Evolutionary conservation across 1,140 invertebrate genomes (phyloP).

Genomic region (Drosophila tani): DNA sequence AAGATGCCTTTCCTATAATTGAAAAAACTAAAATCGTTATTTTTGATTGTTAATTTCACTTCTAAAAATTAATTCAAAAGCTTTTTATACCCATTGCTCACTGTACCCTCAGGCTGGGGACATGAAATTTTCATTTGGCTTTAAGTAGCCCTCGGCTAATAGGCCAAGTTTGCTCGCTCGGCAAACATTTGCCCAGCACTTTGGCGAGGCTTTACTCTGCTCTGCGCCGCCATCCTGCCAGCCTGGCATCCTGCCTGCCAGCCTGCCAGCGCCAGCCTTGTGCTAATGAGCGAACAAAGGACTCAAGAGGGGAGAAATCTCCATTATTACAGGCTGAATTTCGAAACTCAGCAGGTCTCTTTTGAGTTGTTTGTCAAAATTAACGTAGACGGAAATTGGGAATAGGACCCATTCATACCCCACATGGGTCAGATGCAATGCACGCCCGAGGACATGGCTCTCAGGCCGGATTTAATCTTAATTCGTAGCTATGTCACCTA

Average conservation of each 20-base stretch:
- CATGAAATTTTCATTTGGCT: constrained; percentile 29
- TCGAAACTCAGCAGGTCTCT: constrained; percentile 17
- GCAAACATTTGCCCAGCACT: constrained; percentile 63
- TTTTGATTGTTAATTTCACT: neutral
- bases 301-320: constrained; percentile 6
- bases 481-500: constrained; percentile 38
- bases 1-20: no score
- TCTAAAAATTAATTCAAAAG: neutral
- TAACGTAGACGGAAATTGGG: constrained; percentile 23
- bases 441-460: constrained; percentile 36
- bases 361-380: constrained; percentile 57
- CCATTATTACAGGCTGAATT: constrained; percentile 18
- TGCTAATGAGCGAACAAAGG: constrained; percentile 61
- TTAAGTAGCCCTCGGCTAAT: constrained; percentile 39
- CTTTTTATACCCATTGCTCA: neutral
- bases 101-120: constrained; percentile 13
- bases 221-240: constrained; percentile 13
- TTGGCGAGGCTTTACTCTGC: constrained; percentile 31
- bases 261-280: constrained; percentile 2
- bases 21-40: neutral
- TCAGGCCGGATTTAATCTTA: constrained; percentile 41
- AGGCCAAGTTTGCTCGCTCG: constrained; percentile 46
- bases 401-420: neutral
- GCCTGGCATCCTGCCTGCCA: constrained; percentile 9
- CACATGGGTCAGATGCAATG: constrained; percentile 51